phyloP scores from a whole-genome alignment of 2,888 invertebrate genomes.

The Carabus problematicus region DNA sequence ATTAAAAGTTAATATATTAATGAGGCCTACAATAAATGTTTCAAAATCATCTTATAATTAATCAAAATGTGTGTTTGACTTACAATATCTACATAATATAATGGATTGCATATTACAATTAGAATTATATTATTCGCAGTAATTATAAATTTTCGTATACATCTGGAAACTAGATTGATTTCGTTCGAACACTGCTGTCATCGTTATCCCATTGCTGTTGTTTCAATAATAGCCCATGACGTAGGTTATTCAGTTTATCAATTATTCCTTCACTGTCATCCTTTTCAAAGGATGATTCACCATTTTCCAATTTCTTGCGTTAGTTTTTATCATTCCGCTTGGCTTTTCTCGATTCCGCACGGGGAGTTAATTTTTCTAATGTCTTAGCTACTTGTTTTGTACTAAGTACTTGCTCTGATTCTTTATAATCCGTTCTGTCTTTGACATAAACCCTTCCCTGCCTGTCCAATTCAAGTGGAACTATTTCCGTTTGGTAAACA shows the following conservation, averaged over 20 bases:
- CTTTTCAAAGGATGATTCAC: conserved; percentile 30
- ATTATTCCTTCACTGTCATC: conserved; percentile 51
- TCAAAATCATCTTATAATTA: neutral
- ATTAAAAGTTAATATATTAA: neutral
- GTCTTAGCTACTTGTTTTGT: conserved; percentile 51
- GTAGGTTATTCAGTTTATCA: conserved; percentile 56
- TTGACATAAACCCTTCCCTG: conserved; percentile 61
- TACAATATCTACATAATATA: conserved; percentile 21
- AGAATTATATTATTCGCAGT: conserved; percentile 1
- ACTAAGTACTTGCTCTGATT: conserved; percentile 54
- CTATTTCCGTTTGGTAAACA: conserved; percentile 60
- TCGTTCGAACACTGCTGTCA: conserved; percentile 12
- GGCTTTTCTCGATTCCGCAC: conserved; percentile 35
- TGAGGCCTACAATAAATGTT: no score
- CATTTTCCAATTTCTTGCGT: conserved; percentile 29
- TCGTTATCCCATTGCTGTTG: conserved; percentile 63
- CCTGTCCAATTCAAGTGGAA: conserved; percentile 64
- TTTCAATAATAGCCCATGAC: conserved; percentile 61
- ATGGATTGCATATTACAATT: neutral
- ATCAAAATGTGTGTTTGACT: neutral
- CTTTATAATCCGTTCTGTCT: conserved; percentile 30
- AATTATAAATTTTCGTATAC: conserved; percentile 36
- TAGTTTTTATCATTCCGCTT: conserved; percentile 42
- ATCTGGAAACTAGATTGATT: conserved; percentile 29
- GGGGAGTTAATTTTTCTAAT: conserved; percentile 54